Percentiles rank a stretch among this genome's conserved stretches.
Evolutionary conservation across 2,888 invertebrate species (phyloP).

Genomic region (Phortica okadai): DNA sequence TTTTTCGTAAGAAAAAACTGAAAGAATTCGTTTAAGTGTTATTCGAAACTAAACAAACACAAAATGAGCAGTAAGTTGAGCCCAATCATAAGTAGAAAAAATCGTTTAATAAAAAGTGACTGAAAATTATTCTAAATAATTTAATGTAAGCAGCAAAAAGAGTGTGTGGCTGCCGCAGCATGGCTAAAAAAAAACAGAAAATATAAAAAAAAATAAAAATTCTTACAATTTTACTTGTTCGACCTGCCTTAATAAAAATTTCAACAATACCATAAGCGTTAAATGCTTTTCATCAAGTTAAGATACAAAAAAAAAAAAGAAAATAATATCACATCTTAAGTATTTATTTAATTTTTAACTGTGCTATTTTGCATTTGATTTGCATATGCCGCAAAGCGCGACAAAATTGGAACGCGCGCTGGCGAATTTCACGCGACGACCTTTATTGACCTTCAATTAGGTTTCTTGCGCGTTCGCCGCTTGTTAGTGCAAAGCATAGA

Average conservation of each 20-base stretch:
- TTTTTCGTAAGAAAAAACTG: slow-evolving; percentile 41
- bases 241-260: slow-evolving; percentile 10
- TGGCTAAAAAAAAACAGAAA: slow-evolving; percentile 27
- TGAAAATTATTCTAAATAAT: slow-evolving; percentile 38
- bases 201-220: slow-evolving; percentile 7
- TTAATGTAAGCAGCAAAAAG: slow-evolving; percentile 42
- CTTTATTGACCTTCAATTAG: slow-evolving; percentile 67
- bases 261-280: neutral
- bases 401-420: slow-evolving; percentile 33
- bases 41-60: slow-evolving; percentile 33
- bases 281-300: neutral
- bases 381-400: slow-evolving; percentile 44
- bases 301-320: slow-evolving; percentile 38
- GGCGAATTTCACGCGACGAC: slow-evolving; percentile 52
- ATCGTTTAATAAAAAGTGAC: slow-evolving; percentile 7
- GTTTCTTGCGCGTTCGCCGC: slow-evolving; percentile 44
- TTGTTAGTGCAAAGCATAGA: slow-evolving; percentile 31
- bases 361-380: neutral
- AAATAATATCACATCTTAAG: slow-evolving; percentile 32
- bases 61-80: slow-evolving; percentile 68
- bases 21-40: neutral
- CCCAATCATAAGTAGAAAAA: slow-evolving; percentile 11
- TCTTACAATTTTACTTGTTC: neutral
- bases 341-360: slow-evolving; percentile 8
- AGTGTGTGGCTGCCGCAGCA: slow-evolving; percentile 33